Evolutionary conservation across 2,113 vertebrate genomes (phyloP), one percentile per base, ranked within the genome.

Genomic region (Podarcis muralis): DNA sequence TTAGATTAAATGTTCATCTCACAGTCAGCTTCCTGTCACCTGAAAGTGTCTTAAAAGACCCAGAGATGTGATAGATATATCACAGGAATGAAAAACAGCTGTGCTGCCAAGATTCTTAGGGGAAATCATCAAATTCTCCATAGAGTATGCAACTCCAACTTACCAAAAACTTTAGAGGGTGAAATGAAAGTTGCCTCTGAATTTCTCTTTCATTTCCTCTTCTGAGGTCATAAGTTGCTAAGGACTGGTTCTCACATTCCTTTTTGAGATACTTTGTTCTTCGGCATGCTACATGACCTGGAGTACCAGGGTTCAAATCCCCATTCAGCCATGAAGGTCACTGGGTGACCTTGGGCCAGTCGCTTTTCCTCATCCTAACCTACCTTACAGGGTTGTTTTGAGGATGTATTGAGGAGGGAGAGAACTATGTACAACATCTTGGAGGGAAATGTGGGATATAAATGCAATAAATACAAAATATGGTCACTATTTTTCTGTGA

Each of bases 61-160:
- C 3, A 71, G 16, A 3, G 71, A 15, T 30, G 66, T 87, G 87
- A 81, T 15, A 75, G 2, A 66, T 48, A 37, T 66, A 25, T 32
- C 13, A 53, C 9, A 82, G 25, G 57, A 65, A 75, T 75, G 57
- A 59, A 75, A 83, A 88, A 83, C 16, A 88, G 8, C 43, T 78
- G 6, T 0, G 7, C n/a, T 18, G 25, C 87, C 13, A 81, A 78
- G 3, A 30, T 2, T 85, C n/a, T 83, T 16, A 27, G 12, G 59
- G 57, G 27, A 85, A 82, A 59, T 71, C 27, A 80, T 81, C 40
- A 80, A 85, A 0, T 84, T 94, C 90, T 65, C 13, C 72, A 32
- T 25, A 59, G 2, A 9, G 87, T 18, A 85, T 76, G 9, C 4
- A 87, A 72, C 1, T 80, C 30, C 0, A 5, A 22, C 79, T 86